Evolutionary conservation across 1,140 invertebrate species (phyloP).

Genomic region (Lepidurus arcticus): DNA sequence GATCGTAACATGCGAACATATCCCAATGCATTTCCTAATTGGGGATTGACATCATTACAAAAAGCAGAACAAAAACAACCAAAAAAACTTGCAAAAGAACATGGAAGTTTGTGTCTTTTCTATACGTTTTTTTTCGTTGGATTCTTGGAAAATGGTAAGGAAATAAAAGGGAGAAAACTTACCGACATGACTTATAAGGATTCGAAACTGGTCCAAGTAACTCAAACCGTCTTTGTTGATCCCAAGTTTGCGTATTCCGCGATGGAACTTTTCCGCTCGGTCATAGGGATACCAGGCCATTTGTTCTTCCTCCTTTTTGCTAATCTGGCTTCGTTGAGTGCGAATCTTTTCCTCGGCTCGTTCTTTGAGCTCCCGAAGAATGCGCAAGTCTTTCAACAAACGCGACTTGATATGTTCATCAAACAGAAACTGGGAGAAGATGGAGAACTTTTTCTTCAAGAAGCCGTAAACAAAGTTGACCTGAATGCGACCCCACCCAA

Average conservation of each 20-base stretch:
- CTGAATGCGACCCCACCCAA: constrained; percentile 42
- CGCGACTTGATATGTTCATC: constrained; percentile 97
- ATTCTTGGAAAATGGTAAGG: constrained; percentile 22
- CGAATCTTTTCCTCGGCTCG: constrained; percentile 42
- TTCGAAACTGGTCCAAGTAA: constrained; percentile 89
- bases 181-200: constrained; percentile 88
- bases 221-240: constrained; percentile 72
- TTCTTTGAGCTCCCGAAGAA: constrained; percentile 62
- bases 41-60: constrained; percentile 22
- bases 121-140: neutral
- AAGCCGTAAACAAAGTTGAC: constrained; percentile 97
- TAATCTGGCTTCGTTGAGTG: constrained; percentile 55
- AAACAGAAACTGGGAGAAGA: constrained; percentile 95
- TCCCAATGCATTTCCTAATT: constrained; percentile 83
- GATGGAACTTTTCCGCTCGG: constrained; percentile 90
- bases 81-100: constrained; percentile 25
- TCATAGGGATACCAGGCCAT: constrained; percentile 64
- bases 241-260: constrained; percentile 83
- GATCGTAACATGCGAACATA: constrained; percentile 92
- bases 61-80: constrained; percentile 28
- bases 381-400: constrained; percentile 81
- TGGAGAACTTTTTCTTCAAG: constrained; percentile 85
- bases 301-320: constrained; percentile 41
- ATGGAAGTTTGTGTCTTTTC: neutral
- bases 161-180: constrained; percentile 37